Conservation (phyloP, 2,113 vertebrate genomes). For the Pygoscelis adeliae region DNA sequence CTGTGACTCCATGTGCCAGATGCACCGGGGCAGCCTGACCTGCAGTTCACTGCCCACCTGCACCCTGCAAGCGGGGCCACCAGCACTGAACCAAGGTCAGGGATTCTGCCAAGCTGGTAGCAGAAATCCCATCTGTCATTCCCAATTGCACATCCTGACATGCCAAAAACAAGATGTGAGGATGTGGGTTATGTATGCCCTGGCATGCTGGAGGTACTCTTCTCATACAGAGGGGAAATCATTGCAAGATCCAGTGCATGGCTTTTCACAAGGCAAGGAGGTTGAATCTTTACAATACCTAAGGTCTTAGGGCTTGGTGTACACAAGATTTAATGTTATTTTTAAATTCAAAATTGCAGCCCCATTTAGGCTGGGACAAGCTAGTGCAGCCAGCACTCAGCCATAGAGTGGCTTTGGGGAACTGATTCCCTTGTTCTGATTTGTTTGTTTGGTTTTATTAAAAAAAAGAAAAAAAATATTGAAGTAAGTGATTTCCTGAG, state of each 20-base stretch:
- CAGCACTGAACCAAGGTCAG: not conserved
- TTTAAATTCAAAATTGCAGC: not conserved
- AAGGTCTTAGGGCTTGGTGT: not conserved
- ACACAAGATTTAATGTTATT: not conserved
- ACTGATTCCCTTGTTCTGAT: not conserved
- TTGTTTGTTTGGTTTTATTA: not conserved
- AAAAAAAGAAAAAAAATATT: not conserved
- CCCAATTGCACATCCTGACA: not conserved
- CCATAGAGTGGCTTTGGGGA: not conserved
- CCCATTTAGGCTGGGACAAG: not conserved
- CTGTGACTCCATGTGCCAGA: fast-evolving
- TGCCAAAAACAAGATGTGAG: not conserved
- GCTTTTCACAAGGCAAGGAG: not conserved
- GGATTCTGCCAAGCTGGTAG: not conserved
- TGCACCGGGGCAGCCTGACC: fast-evolving
- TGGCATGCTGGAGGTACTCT: not conserved
- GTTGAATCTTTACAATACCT: not conserved
- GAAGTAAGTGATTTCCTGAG: not conserved
- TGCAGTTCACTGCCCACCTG: not conserved
- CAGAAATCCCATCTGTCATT: not conserved
- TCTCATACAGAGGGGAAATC: not conserved
- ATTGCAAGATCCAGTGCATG: not conserved
- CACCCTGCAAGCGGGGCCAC: not conserved
- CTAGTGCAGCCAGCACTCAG: not conserved
- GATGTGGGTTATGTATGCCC: not conserved